Base-by-base conservation (phyloP, 2,888 invertebrate genomes). In the Imbricaverruca yamaguchii region DNA sequence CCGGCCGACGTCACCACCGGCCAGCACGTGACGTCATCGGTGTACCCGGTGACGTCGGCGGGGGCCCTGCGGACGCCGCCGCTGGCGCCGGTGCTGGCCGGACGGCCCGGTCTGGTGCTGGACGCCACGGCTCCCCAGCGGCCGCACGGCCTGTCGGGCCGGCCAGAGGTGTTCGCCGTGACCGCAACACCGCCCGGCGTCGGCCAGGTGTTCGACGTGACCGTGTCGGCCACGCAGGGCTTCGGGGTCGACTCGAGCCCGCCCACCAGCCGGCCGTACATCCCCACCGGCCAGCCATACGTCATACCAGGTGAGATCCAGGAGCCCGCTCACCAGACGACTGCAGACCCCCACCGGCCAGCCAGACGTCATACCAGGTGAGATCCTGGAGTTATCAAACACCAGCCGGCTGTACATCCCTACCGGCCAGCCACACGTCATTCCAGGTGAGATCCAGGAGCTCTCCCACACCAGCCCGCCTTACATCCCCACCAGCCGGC, bases 151-250 rank as follows among this genome's bases (percentile, higher is more conserved):
- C 21, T 53, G 53, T 69, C 11, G 82, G 82, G n/a, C 81, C 82
- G 18, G 65, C 77, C 82, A 1, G 81, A 81, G 25, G 61, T 81
- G 13, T 3, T n/a, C 25, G 67, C 69, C 2, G 81, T 83, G n/a
- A 81, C 83, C 21, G 69, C n/a, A 59, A 21, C 77, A 56, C 18
- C 61, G 25, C 80, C 80, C 0, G 80, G 57, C 69, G 65, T 74
- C 8, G 83, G 83, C 8, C 81, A 83, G 15, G 78, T 83, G 21
- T 83, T 84, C 57, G 84, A 84, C 65, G 84, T 84, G 23, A 84
- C 84, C 4, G 84, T 84, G 65, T 83, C 83, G 10, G 84, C 83
- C n/a, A 80, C 80, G 77, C 84, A 84, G 56, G 82, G 82, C 11
- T 83, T 81, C 80, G 84, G 83, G 0, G 81, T 11, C 59, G 69